Evolutionary conservation across 2,113 vertebrate species (phyloP).

Genomic region (Sardina pilchardus): DNA sequence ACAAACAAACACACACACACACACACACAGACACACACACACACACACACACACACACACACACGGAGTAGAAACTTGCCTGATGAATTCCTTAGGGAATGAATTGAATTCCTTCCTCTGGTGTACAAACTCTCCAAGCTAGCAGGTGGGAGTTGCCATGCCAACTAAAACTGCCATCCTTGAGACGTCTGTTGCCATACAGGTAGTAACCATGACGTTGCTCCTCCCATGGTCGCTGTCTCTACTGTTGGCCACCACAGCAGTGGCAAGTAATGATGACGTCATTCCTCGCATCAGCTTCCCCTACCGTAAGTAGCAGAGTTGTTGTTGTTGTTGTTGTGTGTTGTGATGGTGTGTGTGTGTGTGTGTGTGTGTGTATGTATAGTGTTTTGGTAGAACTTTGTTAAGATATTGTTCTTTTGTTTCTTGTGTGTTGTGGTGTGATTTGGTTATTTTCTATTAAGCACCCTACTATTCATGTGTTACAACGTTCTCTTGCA

Average conservation of each 20-base stretch:
- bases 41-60: conserved; percentile 11
- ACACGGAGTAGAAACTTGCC: background rate
- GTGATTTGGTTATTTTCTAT: background rate
- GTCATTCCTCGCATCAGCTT: conserved; percentile 4
- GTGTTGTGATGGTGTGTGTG: too few species aligned
- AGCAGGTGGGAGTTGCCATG: background rate
- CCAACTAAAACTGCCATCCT: conserved; percentile 1
- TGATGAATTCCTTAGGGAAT: background rate
- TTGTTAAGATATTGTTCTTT: background rate
- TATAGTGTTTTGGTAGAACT: background rate
- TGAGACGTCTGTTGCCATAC: background rate
- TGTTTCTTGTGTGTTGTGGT: background rate
- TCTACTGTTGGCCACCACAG: background rate
- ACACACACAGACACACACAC: background rate
- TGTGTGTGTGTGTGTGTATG: too few species aligned
- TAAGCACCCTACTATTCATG: background rate
- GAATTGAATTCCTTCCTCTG: too few species aligned
- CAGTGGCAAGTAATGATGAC: background rate
- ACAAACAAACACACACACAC: background rate
- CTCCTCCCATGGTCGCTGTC: background rate
- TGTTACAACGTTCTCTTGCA: background rate
- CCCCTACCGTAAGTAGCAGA: background rate
- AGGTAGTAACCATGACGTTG: background rate
- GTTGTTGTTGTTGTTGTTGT: background rate
- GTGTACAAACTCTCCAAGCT: conserved; percentile 3